A percentile compares a stretch with the other conserved stretches of the same genome.
Evolutionary conservation across 2,113 vertebrate genomes (phyloP).

Genomic region (Misgurnus anguillicaudatus): DNA sequence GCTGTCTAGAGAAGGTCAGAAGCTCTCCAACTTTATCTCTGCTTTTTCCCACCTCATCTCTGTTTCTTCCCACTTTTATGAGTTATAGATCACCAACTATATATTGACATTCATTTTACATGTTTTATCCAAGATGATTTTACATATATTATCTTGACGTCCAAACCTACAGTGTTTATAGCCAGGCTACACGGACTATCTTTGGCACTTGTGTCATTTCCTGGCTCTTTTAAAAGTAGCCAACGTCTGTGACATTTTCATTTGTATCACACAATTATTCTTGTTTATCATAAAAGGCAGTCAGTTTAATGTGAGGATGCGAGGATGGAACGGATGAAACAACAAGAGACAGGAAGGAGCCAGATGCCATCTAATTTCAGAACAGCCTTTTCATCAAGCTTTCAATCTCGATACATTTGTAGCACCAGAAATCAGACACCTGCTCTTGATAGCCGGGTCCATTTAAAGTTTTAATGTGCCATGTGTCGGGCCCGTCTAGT

Average conservation of each 20-base stretch:
- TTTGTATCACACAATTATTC: background rate
- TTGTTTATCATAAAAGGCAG: background rate
- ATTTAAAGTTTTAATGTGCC: slow-evolving; percentile 26
- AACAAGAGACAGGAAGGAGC: slow-evolving; percentile 13
- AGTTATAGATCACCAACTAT: no score
- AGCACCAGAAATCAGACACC: slow-evolving; percentile 58
- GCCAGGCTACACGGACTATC: background rate
- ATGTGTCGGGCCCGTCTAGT: slow-evolving; percentile 4
- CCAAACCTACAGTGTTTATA: background rate
- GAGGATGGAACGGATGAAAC: slow-evolving; percentile 18
- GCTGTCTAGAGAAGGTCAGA: slow-evolving; percentile 95
- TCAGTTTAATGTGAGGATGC: slow-evolving; percentile 51
- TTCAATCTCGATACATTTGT: slow-evolving; percentile 47
- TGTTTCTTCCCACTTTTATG: no score
- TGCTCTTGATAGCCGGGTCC: slow-evolving; percentile 53
- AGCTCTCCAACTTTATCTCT: background rate
- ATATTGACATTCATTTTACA: no score
- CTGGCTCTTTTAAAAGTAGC: background rate
- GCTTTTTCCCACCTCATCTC: background rate
- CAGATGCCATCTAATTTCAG: slow-evolving; percentile 63
- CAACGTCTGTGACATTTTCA: background rate
- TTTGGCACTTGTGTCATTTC: background rate
- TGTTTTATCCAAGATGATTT: no score
- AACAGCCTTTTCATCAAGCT: slow-evolving; percentile 64
- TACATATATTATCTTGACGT: background rate